These are phyloP conservation scores for Hippocampus comes DNA, from an alignment of 2,113 vertebrate species.

Conservation along the genomic window DNA sequence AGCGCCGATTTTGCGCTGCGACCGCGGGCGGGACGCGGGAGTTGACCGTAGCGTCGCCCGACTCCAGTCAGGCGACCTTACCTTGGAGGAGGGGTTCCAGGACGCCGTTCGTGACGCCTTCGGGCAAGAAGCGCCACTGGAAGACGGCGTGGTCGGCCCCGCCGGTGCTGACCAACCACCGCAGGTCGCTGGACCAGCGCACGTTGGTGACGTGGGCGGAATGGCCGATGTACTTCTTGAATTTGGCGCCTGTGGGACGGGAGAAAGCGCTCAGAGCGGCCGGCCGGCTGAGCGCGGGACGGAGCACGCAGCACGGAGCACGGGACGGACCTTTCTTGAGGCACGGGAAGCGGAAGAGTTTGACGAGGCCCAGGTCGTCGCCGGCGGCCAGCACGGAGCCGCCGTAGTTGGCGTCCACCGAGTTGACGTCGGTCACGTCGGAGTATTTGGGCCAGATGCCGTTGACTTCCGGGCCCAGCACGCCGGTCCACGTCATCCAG, in stretches of 20 bases:
- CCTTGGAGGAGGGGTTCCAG: constrained; percentile 85
- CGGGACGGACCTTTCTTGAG: constrained; percentile 85
- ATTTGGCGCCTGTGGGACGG: constrained; percentile 83
- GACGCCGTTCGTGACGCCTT: constrained; percentile 86
- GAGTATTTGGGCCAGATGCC: constrained; percentile 96
- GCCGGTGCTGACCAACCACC: constrained; percentile 93
- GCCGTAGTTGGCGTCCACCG: constrained; percentile 93
- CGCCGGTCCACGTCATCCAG: constrained; percentile 93
- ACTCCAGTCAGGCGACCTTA: constrained; percentile 28
- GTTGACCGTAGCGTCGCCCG: no score
- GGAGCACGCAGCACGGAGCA: no score
- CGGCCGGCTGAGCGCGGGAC: no score
- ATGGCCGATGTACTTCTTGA: constrained; percentile 92
- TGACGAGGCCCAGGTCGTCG: constrained; percentile 91
- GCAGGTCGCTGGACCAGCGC: constrained; percentile 93
- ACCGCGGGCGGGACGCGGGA: no score
- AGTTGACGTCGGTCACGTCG: constrained; percentile 83
- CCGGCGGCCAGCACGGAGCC: constrained; percentile 85
- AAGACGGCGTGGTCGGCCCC: constrained; percentile 95
- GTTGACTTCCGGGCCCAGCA: constrained; percentile 88
- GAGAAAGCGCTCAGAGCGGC: neutral
- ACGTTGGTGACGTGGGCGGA: constrained; percentile 96
- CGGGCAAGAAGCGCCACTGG: constrained; percentile 96
- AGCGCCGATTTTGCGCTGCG: no score
- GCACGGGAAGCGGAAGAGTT: constrained; percentile 90